These are phyloP conservation scores for Sarcoramphus papa DNA, from an alignment of 2,797 vertebrate genomes.

Conservation along the genomic window DNA sequence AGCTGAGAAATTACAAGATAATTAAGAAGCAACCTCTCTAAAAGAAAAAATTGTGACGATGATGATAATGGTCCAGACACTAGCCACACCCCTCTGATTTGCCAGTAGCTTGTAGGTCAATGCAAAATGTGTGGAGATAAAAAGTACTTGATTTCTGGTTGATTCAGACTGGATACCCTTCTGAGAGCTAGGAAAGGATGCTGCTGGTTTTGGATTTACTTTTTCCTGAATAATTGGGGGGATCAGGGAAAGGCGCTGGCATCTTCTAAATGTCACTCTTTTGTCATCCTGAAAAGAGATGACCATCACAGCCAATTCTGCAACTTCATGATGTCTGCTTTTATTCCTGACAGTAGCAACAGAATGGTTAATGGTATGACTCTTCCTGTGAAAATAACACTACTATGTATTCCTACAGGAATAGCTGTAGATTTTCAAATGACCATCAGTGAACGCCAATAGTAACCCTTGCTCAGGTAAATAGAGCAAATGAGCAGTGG, in stretches of 20 bases:
- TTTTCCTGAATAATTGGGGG: not conserved
- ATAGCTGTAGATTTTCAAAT: not conserved
- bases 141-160: not conserved
- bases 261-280: not conserved
- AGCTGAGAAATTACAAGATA: not conserved
- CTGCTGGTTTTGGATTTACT: not conserved
- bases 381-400: not conserved
- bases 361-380: accelerated
- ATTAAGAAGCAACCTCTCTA: not conserved
- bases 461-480: not conserved
- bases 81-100: not conserved
- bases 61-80: not conserved
- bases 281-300: not conserved
- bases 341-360: not conserved
- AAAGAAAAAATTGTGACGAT: accelerated
- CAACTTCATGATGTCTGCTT: not conserved
- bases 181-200: not conserved
- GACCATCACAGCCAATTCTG: not conserved
- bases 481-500: not conserved
- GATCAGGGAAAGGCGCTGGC: not conserved
- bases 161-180: not conserved
- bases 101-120: not conserved
- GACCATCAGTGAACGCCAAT: not conserved
- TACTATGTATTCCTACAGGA: not conserved
- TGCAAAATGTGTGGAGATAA: not conserved